phyloP scores from a whole-genome alignment of 37 sponge, comb jelly and placozoan genomes.

The Dysidea cf. avara region DNA sequence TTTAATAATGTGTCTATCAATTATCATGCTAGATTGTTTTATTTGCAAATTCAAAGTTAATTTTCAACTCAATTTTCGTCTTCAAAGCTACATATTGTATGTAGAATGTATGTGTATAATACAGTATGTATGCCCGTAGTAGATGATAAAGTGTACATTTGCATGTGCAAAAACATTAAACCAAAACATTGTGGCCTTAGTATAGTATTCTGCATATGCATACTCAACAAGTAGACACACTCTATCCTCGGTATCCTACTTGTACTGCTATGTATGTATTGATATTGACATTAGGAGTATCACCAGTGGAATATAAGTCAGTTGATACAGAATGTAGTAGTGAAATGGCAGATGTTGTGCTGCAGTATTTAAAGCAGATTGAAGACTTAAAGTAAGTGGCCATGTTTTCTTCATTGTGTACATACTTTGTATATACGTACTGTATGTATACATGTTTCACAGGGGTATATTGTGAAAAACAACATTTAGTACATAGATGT shows the following conservation, averaged over 20 bases:
- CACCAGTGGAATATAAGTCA: too few relatives aligned
- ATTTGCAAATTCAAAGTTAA: too few relatives aligned
- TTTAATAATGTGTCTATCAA: too few relatives aligned
- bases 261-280: too few relatives aligned
- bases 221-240: background rate
- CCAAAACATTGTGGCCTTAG: too few relatives aligned
- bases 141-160: background rate
- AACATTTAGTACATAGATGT: background rate
- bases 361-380: conserved; percentile 84
- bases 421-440: too few relatives aligned
- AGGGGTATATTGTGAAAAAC: background rate
- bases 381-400: conserved; percentile 82
- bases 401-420: too few relatives aligned
- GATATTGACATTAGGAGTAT: too few relatives aligned
- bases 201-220: background rate
- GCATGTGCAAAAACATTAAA: background rate
- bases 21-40: too few relatives aligned
- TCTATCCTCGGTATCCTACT: background rate
- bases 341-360: conserved; percentile 51
- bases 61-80: background rate
- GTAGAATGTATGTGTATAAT: background rate
- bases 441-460: too few relatives aligned
- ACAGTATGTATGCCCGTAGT: background rate
- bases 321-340: background rate
- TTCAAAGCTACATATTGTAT: background rate